phyloP scores from a whole-genome alignment of 2,888 invertebrate species.

The Flabesymbios commensalis region DNA sequence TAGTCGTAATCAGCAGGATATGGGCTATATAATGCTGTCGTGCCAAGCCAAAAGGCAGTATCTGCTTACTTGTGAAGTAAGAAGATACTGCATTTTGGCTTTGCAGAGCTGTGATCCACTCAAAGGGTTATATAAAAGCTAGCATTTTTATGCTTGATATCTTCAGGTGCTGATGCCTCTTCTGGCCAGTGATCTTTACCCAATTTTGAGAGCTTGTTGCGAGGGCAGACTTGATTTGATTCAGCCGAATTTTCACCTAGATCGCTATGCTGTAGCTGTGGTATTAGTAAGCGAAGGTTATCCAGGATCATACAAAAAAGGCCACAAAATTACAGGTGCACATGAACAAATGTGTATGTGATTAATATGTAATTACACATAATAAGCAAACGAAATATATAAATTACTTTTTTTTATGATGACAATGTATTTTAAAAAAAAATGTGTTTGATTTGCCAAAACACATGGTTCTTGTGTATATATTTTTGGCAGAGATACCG shows the following conservation, averaged over 20 bases:
- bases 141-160: too few species aligned
- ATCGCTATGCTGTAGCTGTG: conserved; percentile 77
- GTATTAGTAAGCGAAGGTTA: conserved; percentile 93
- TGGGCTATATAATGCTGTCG: too few species aligned
- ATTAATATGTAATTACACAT: not conserved
- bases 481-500: not conserved
- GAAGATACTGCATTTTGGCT: too few species aligned
- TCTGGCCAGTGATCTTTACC: conserved; percentile 79
- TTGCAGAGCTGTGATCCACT: too few species aligned
- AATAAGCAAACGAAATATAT: too few species aligned
- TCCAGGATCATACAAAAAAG: conserved; percentile 88
- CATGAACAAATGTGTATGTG: conserved; percentile 24
- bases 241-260: conserved; percentile 71
- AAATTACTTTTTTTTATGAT: not conserved
- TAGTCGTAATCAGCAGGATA: too few species aligned
- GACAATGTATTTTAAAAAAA: not conserved
- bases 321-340: conserved; percentile 76
- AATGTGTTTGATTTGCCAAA: not conserved
- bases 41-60: too few species aligned
- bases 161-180: conserved; percentile 75
- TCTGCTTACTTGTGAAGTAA: too few species aligned
- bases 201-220: conserved; percentile 73
- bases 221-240: conserved; percentile 68
- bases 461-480: not conserved
- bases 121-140: too few species aligned